phyloP scores from a whole-genome alignment of 1,140 invertebrate species.

The Ylistrum balloti region DNA sequence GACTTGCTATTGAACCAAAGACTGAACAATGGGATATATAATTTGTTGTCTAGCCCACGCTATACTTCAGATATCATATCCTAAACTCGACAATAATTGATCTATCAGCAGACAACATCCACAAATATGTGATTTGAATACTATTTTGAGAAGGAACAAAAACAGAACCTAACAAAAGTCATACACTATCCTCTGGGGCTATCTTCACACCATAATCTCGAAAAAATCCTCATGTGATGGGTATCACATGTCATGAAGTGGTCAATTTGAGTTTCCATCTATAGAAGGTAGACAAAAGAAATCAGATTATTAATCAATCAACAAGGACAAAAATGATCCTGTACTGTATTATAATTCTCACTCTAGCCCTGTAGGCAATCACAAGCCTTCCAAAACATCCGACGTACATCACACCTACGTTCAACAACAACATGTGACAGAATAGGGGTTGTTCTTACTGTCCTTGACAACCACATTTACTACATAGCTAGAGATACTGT shows the following conservation, averaged over 20 bases:
- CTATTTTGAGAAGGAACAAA: no score
- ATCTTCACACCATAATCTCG: neutral
- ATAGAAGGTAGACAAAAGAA: neutral
- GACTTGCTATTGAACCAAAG: neutral
- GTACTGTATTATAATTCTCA: neutral
- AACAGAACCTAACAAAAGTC: no score
- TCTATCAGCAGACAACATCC: no score
- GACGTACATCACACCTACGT: neutral
- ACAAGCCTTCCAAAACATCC: neutral
- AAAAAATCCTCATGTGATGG: neutral
- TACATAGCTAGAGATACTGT: no score
- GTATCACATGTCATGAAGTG: neutral
- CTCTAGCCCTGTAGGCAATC: neutral
- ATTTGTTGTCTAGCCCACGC: no score
- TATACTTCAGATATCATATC: no score
- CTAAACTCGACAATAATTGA: no score
- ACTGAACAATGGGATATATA: neutral
- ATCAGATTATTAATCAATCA: conserved; percentile 15
- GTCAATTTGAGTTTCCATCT: neutral
- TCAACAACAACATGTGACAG: neutral
- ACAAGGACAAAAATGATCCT: neutral
- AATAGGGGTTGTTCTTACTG: neutral
- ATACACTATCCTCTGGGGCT: no score
- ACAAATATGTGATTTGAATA: no score
- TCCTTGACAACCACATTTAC: neutral